These are phyloP conservation scores for Saccostrea cuccullata DNA, from an alignment of 1,140 invertebrate genomes.

Conservation along the genomic window DNA sequence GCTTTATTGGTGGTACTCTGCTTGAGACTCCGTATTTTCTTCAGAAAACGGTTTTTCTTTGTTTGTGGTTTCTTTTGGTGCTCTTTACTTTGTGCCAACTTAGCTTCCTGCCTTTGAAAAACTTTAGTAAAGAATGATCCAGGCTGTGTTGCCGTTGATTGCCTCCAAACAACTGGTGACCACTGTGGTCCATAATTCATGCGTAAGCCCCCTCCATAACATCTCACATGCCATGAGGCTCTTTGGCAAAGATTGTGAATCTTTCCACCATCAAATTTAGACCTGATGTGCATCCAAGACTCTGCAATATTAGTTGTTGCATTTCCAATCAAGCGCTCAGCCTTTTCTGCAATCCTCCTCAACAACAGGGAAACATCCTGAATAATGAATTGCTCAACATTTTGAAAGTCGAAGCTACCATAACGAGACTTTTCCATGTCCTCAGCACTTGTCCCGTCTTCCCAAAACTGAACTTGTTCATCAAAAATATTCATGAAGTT, in stretches of 20 bases:
- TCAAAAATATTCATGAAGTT: no score
- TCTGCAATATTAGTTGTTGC: no score
- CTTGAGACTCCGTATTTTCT: not conserved
- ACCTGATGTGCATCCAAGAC: no score
- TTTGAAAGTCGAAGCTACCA: no score
- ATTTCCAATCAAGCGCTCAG: no score
- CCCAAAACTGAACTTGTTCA: no score
- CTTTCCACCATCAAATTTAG: conserved; percentile 76
- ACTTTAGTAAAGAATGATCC: not conserved
- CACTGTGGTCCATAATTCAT: conserved; percentile 32
- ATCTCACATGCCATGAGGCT: conserved; percentile 53
- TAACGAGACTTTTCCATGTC: no score
- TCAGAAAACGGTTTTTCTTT: conserved; percentile 17
- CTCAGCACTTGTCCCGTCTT: no score
- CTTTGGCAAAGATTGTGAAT: conserved; percentile 38
- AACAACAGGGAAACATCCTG: no score
- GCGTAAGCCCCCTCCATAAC: conserved; percentile 1
- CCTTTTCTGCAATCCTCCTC: no score
- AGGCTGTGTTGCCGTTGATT: not conserved
- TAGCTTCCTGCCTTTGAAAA: conserved; percentile 19
- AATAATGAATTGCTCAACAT: no score
- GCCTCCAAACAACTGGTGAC: conserved; percentile 33
- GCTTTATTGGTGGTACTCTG: conserved; percentile 22
- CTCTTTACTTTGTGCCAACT: not conserved
- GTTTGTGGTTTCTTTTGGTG: conserved; percentile 19